Evolutionary conservation across 2,113 vertebrate genomes (phyloP).

Genomic region (Podarcis raffonei): DNA sequence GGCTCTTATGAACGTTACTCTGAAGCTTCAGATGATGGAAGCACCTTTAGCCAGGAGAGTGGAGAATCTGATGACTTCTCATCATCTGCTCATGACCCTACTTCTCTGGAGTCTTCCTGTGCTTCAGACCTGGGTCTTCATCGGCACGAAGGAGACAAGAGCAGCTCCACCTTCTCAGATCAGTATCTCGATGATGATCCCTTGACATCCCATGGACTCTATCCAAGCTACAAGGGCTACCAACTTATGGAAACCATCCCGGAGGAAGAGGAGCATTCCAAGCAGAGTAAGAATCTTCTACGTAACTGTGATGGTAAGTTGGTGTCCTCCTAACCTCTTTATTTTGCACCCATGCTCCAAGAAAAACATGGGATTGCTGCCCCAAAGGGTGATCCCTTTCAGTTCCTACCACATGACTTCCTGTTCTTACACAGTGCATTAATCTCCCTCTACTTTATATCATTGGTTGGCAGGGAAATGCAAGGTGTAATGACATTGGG

Average conservation of each 20-base stretch:
- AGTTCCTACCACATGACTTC: neutral
- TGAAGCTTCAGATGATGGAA: conserved; percentile 65
- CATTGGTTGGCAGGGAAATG: neutral
- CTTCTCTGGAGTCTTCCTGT: conserved; percentile 30
- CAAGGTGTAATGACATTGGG: neutral
- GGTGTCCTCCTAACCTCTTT: neutral
- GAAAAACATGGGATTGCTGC: neutral
- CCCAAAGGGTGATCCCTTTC: too few species aligned
- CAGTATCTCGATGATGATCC: conserved; percentile 40
- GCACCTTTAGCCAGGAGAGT: conserved; percentile 26
- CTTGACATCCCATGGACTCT: conserved; percentile 33
- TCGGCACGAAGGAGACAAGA: conserved; percentile 11
- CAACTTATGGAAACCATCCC: conserved; percentile 63
- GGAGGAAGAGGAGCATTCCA: conserved; percentile 74
- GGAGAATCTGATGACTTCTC: conserved; percentile 39
- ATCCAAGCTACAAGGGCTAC: conserved; percentile 51
- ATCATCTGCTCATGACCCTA: conserved; percentile 14
- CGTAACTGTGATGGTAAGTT: conserved; percentile 70
- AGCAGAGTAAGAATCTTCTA: conserved; percentile 40
- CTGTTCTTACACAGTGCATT: neutral
- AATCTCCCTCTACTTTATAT: neutral
- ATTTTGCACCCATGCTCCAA: neutral
- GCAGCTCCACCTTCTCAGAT: conserved; percentile 3
- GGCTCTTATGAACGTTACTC: conserved; percentile 54
- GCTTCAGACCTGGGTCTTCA: neutral